Evolutionary conservation across 2,888 invertebrate species (phyloP).

Genomic region (Clostera curtula): DNA sequence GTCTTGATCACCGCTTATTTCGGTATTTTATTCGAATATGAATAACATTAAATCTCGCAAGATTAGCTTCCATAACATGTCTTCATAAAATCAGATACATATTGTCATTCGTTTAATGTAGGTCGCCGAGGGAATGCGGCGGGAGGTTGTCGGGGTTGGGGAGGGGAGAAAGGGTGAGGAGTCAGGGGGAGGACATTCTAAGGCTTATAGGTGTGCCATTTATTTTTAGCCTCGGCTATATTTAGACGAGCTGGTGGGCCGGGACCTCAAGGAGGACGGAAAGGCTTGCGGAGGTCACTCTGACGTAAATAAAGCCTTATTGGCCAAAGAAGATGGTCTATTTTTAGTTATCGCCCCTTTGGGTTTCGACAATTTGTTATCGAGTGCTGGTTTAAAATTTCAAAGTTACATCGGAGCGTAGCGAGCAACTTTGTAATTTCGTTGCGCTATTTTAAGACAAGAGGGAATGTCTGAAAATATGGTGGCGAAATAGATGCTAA

Average conservation of each 20-base stretch:
- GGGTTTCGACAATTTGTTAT: too few relatives aligned
- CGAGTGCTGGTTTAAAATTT: too few relatives aligned
- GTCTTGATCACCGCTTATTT: too few relatives aligned
- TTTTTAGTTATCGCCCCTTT: too few relatives aligned
- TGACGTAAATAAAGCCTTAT: conserved; percentile 4
- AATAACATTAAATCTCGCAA: too few relatives aligned
- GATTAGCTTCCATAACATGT: too few relatives aligned
- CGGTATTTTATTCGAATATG: too few relatives aligned
- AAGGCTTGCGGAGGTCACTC: conserved; percentile 27
- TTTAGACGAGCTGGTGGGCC: conserved; percentile 47
- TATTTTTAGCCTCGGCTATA: conserved; percentile 55
- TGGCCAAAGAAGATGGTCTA: neutral
- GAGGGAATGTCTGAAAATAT: too few relatives aligned
- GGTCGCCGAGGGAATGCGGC: conserved; percentile 26
- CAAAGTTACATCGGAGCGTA: too few relatives aligned
- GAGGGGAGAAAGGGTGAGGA: conserved; percentile 8
- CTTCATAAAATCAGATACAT: neutral
- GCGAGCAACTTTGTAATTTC: too few relatives aligned
- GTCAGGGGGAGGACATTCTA: conserved; percentile 12
- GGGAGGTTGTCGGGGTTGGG: conserved; percentile 5
- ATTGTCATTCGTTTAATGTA: conserved; percentile 19
- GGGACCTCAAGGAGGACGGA: conserved; percentile 30
- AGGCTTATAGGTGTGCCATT: conserved; percentile 12
- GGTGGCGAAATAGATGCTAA: too few relatives aligned
- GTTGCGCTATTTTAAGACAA: too few relatives aligned